A percentile compares a stretch with the other conserved stretches of the same genome.
These are phyloP conservation scores for Hylomyscus alleni DNA, from an alignment of 2,797 vertebrate genomes.

Conservation along the genomic window DNA sequence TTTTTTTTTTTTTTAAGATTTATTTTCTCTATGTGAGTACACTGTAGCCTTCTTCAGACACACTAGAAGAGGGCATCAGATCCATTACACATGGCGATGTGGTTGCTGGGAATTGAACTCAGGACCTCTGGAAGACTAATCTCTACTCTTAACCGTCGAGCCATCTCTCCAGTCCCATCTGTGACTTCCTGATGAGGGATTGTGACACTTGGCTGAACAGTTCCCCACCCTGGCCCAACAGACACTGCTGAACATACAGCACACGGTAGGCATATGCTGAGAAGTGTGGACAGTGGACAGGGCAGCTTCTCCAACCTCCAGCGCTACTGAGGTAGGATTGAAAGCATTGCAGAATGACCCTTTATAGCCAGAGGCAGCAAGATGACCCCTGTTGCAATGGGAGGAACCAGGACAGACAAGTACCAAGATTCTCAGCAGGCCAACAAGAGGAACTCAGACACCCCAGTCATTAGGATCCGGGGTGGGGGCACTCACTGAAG, in stretches of 20 bases:
- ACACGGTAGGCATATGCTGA: neutral
- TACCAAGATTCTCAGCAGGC: neutral
- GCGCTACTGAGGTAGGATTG: neutral
- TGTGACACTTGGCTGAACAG: accelerated
- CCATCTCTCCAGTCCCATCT: neutral
- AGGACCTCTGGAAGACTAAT: too few species aligned
- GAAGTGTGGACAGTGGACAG: neutral
- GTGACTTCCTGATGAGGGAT: neutral
- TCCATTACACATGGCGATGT: too few species aligned
- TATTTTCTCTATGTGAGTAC: too few species aligned
- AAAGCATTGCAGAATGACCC: too few species aligned
- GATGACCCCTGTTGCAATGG: accelerated
- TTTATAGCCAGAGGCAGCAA: neutral
- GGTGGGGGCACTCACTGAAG: neutral
- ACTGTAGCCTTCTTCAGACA: too few species aligned
- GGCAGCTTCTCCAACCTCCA: neutral
- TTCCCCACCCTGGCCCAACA: neutral
- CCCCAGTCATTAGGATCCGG: neutral
- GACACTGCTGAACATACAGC: accelerated
- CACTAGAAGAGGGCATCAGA: too few species aligned
- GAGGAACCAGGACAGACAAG: too few species aligned
- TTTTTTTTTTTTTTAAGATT: too few species aligned
- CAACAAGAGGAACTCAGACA: neutral
- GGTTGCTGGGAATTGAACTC: too few species aligned
- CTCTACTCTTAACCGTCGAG: too few species aligned